Base-by-base conservation (phyloP, 2,797 vertebrate genomes). In the Poecilia picta region DNA sequence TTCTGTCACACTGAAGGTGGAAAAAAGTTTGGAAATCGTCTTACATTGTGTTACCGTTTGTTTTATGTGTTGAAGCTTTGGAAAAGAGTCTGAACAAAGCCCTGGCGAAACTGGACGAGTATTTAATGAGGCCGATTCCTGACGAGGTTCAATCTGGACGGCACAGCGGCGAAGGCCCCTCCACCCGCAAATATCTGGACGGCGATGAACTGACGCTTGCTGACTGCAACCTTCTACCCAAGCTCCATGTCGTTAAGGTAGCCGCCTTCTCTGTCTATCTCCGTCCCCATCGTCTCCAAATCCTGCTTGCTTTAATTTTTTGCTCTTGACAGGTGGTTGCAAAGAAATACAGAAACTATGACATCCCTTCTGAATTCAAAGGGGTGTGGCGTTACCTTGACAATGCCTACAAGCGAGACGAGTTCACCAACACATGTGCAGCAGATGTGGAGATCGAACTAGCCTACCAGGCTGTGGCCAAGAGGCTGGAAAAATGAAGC, bases 171-270 rank as follows among this genome's bases (percentile, higher is more conserved):
- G 72, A 84, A 0, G 81, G 72, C 72, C 94, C 93, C 47, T 98
- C 98, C 25, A 92, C 85, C 46, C 97, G 98, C 88, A 99, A 96
- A 88, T 99, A 97, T 90, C 93, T 99, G 83, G 98, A 99, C 1
- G 98, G 98, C 49, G 96, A 99, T 20, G 97, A 98, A 47, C 90
- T 99, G 84, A 98, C 98, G 0, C 95, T 99, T 76, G 96, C 98
- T 0, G 98, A 99, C 94, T 99, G 98, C 94, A 99, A 99, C 91
- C 97, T 99, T 46, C 93, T 99, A 74, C 98, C 98, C 71, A 99
- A 99, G 88, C 98, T 99, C n/a, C 98, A 99, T 0, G 97, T 99
- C 25, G 94, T 98, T 81, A 99, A 99, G 97, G 98, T 99, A 93
- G 94, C 85, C 25, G 0, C 5, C 20, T n/a, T 70, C 8, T 0